Evolutionary conservation across 2,888 invertebrate genomes (phyloP), one percentile per base, ranked within the genome.

Genomic region (Drosophila yooni): DNA sequence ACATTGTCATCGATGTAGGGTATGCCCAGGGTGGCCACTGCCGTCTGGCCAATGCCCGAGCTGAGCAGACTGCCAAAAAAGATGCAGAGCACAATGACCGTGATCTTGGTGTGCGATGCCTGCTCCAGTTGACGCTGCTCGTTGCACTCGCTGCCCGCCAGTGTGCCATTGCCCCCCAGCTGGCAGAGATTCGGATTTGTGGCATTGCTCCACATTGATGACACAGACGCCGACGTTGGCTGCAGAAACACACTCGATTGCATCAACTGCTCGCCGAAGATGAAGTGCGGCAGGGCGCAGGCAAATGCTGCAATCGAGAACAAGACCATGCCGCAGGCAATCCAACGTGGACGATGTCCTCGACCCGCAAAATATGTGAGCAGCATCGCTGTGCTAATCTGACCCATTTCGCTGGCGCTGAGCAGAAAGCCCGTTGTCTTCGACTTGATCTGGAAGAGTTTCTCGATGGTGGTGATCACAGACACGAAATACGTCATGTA

Each of bases 1-100:
- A 98, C 98, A 93, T 98, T 98, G 93, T 98, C 98, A 88, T 98
- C 98, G 79, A 98, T 97, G 92, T 97, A 98, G 6, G 98, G 98
- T 88, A 98, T 98, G 25, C 98, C 98, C 50, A 98, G 94, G 27
- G 98, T 98, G 83, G 97, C 97, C 65, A 98, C 97, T 18, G 98
- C 97, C 1, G 98, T 98, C 94, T 98, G 98, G 0, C 98, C 98
- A 93, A 98, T 96, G 58, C 98, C 98, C 46, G 98, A 97, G 70
- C 97, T 97, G 61, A 98, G 94, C 82, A 98, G 94, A 88, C 97
- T 97, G 83, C 97, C 94, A 93, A 98, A 97, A 93, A 98, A 97
- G 94, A 98, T 97, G 61, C 96, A 96, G 82, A 98, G 94, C 59
- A 98, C 97, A 70, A 97, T 95, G 61, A 96, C 96, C 21, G 96